These are phyloP conservation scores for Telenomus remus DNA, from an alignment of 1,140 invertebrate genomes.

Conservation along the genomic window DNA sequence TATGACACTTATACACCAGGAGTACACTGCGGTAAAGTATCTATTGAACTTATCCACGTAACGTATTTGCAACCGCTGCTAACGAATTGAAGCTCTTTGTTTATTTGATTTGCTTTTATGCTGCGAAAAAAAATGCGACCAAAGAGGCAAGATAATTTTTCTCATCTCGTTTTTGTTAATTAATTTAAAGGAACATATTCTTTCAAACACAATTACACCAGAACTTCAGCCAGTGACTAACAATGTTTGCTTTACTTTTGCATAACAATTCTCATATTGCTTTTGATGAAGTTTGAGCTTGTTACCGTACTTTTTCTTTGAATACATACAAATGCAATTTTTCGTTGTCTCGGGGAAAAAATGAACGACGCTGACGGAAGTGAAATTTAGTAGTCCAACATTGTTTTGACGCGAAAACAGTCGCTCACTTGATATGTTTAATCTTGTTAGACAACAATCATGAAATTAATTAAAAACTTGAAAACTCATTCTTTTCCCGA, in stretches of 20 bases:
- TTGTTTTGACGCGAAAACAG: no score
- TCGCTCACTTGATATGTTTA: no score
- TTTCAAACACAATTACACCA: neutral
- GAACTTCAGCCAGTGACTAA: neutral
- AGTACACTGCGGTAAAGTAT: constrained; percentile 66
- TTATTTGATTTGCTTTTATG: constrained; percentile 8
- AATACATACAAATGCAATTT: no score
- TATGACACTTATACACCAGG: constrained; percentile 47
- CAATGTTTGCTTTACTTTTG: constrained; percentile 3
- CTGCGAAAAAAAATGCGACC: neutral
- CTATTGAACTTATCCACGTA: constrained; percentile 46
- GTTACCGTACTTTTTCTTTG: neutral
- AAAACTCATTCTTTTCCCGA: no score
- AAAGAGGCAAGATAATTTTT: neutral
- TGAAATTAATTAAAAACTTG: no score
- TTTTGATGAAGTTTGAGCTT: constrained; percentile 10
- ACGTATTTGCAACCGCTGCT: constrained; percentile 29
- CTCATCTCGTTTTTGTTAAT: neutral
- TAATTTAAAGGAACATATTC: neutral
- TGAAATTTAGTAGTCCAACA: no score
- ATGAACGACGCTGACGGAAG: no score
- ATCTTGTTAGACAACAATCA: no score
- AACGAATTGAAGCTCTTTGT: constrained; percentile 31
- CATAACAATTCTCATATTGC: constrained; percentile 12
- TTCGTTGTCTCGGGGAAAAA: no score